Percentiles rank a stretch among this genome's conserved stretches.
phyloP scores from a whole-genome alignment of 2,797 vertebrate genomes.

The Tolypeutes matacus region DNA sequence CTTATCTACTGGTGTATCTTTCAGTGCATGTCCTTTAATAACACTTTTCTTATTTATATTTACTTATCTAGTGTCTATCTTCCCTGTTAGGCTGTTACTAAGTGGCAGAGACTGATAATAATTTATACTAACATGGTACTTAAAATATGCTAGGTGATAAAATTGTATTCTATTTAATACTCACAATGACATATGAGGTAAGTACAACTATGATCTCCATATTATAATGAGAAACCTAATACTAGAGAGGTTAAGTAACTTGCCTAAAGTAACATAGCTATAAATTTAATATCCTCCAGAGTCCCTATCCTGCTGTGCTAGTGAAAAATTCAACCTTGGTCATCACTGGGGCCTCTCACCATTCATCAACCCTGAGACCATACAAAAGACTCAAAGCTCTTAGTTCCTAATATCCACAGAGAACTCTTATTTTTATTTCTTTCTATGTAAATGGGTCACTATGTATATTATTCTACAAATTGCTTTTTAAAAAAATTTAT shows the following conservation, averaged over 20 bases:
- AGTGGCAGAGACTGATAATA: background rate
- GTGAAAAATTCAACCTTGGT: background rate
- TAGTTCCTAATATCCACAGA: background rate
- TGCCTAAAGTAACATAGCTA: background rate
- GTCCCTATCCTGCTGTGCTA: background rate
- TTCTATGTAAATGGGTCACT: background rate
- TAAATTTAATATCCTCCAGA: background rate
- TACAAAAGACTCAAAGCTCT: background rate
- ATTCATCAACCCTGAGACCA: background rate
- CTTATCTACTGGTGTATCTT: background rate
- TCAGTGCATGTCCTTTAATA: background rate
- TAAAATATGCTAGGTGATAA: background rate
- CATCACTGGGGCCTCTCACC: background rate
- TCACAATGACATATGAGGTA: background rate
- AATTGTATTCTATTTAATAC: background rate
- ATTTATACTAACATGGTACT: background rate
- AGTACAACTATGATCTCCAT: background rate
- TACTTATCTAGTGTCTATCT: background rate
- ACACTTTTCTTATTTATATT: background rate
- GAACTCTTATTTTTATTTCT: background rate
- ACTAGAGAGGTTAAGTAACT: background rate
- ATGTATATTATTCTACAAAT: background rate
- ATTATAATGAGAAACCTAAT: background rate
- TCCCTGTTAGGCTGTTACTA: background rate
- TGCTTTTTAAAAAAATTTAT: background rate